Conservation (phyloP, 35 echinoderm and acorn worm genomes). For the Lytechinus variegatus region DNA sequence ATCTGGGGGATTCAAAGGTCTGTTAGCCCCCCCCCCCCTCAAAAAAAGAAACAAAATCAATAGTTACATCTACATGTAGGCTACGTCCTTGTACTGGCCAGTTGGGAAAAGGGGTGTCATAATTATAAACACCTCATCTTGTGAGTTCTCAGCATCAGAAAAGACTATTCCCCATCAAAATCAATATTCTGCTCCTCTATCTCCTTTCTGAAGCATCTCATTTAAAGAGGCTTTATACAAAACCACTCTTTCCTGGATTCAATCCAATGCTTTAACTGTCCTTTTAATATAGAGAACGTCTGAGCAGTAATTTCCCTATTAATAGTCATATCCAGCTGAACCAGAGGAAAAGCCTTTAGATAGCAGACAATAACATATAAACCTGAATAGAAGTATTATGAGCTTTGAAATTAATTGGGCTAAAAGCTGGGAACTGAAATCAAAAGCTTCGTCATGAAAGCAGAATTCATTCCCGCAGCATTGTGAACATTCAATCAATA, state of each 20-base stretch:
- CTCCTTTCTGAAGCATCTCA: background rate
- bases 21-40: no score
- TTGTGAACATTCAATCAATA: background rate
- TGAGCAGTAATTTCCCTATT: background rate
- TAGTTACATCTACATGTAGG: no score
- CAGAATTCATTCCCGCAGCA: no score
- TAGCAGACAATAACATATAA: background rate
- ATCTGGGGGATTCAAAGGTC: no score
- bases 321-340: background rate
- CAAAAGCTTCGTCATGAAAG: background rate
- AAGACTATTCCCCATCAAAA: background rate
- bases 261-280: background rate
- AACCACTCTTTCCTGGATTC: background rate
- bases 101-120: no score
- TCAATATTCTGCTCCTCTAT: conserved; percentile 4
- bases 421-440: background rate
- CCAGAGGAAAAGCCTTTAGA: background rate
- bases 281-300: background rate
- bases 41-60: no score
- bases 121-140: background rate
- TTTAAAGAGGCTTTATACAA: conserved; percentile 4
- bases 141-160: background rate
- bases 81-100: no score
- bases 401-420: background rate
- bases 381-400: background rate